phyloP scores from a whole-genome alignment of 2,888 invertebrate genomes.

The Lydus trimaculatus region DNA sequence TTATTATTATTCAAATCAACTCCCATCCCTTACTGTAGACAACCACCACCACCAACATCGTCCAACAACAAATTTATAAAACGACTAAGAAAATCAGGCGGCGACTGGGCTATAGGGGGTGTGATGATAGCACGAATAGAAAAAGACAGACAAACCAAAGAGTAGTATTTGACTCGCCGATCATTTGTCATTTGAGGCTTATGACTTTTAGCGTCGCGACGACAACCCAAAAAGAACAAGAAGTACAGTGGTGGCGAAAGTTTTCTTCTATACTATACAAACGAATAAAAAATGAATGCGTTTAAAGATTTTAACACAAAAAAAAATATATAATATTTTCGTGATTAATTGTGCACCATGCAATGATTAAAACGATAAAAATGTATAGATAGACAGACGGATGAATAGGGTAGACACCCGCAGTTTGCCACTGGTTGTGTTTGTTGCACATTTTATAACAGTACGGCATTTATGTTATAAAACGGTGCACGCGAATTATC shows the following conservation, averaged over 20 bases:
- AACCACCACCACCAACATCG: constrained; percentile 15
- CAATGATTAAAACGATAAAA: constrained; percentile 15
- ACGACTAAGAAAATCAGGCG: constrained; percentile 45
- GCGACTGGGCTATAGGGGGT: constrained; percentile 41
- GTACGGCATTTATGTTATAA: constrained; percentile 35
- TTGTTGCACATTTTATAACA: constrained; percentile 44
- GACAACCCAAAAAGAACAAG: constrained; percentile 17
- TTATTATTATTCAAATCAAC: constrained; percentile 62
- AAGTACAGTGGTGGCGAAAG: constrained; percentile 9
- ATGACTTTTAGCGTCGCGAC: constrained; percentile 46
- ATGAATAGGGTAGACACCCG: constrained; percentile 50
- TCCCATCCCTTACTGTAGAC: constrained; percentile 29
- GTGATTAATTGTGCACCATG: neutral
- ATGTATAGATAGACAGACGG: constrained; percentile 15
- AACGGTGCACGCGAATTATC: constrained; percentile 58
- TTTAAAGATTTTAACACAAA: no score
- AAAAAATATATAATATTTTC: no score
- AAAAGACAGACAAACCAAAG: neutral
- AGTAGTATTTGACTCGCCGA: constrained; percentile 29
- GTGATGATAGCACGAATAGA: constrained; percentile 20
- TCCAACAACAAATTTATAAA: constrained; percentile 38
- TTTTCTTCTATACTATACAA: neutral
- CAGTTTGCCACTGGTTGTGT: constrained; percentile 52
- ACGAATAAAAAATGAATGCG: neutral
- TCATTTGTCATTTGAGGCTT: constrained; percentile 60